Evolutionary conservation across 64 coral and sea anemone genomes (phyloP).

Genomic region (Catalaphyllia jardinei): DNA sequence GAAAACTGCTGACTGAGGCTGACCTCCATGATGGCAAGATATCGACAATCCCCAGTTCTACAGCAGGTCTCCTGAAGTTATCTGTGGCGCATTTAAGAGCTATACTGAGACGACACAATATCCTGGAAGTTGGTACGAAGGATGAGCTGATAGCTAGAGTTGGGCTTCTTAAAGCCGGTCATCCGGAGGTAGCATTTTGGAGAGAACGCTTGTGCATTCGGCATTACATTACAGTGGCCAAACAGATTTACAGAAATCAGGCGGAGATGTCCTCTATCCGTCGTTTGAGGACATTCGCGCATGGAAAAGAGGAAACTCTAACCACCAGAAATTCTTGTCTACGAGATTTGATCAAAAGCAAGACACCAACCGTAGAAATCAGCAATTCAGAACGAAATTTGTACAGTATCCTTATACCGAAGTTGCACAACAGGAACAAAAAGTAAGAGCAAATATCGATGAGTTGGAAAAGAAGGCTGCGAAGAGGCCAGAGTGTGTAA

Average conservation of each 20-base stretch:
- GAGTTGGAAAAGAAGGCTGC: neutral
- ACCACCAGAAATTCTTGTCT: constrained; percentile 5
- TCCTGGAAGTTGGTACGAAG: constrained; percentile 57
- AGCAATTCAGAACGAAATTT: neutral
- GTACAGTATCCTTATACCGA: neutral
- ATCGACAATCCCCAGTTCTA: constrained; percentile 28
- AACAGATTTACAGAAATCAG: constrained; percentile 13
- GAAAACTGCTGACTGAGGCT: neutral
- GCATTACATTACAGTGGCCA: neutral
- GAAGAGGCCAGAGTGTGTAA: neutral
- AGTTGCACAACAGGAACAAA: constrained; percentile 20
- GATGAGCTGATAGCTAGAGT: constrained; percentile 57
- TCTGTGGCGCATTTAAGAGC: constrained; percentile 43
- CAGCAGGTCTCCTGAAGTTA: constrained; percentile 43
- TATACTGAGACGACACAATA: constrained; percentile 36
- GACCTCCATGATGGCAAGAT: constrained; percentile 51
- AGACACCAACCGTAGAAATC: neutral
- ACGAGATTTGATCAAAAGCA: neutral
- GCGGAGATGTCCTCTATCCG: neutral
- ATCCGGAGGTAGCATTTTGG: constrained; percentile 58
- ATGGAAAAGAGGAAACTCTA: constrained; percentile 15
- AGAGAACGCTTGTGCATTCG: constrained; percentile 54
- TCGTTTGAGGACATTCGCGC: neutral
- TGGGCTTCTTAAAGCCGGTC: constrained; percentile 54
- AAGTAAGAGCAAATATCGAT: neutral